A percentile compares a stretch with the other conserved stretches of the same genome.
These are phyloP conservation scores for Acanthoscelides obtectus DNA, from an alignment of 2,888 invertebrate genomes.

Conservation along the genomic window DNA sequence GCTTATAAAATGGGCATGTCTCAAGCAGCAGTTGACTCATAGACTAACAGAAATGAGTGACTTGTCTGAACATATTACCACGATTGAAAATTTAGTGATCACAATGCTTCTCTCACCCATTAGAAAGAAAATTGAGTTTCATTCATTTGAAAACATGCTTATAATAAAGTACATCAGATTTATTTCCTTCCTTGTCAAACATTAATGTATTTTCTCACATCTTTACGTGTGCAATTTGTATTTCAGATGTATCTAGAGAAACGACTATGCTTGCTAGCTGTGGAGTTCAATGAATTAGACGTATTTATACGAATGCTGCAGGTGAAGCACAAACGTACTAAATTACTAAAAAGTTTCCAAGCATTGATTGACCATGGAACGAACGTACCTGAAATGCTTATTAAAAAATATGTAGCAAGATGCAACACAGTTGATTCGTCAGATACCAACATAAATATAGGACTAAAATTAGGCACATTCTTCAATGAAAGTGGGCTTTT, in stretches of 20 bases:
- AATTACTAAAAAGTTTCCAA: conserved; percentile 70
- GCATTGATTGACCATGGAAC: conserved; percentile 46
- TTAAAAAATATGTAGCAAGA: conserved; percentile 32
- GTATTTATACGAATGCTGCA: conserved; percentile 66
- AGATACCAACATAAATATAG: conserved; percentile 35
- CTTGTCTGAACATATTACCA: too few relatives aligned
- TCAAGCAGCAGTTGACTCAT: too few relatives aligned
- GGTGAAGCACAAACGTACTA: conserved; percentile 61
- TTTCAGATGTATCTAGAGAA: conserved; percentile 68
- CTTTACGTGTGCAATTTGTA: background rate
- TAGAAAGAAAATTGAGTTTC: too few relatives aligned
- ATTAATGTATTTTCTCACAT: background rate
- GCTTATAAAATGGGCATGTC: too few relatives aligned
- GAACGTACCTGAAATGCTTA: conserved; percentile 40
- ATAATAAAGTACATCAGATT: background rate
- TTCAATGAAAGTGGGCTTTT: conserved; percentile 88
- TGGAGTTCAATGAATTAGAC: conserved; percentile 66
- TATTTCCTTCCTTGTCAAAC: background rate
- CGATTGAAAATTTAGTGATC: too few relatives aligned
- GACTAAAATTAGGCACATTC: conserved; percentile 60
- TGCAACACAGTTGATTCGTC: conserved; percentile 9
- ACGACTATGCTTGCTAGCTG: conserved; percentile 61
- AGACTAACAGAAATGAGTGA: too few relatives aligned
- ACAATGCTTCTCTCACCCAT: too few relatives aligned
- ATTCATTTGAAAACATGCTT: background rate